Conservation (phyloP, 2,113 vertebrate species). For the Phylloscopus whistleri region DNA sequence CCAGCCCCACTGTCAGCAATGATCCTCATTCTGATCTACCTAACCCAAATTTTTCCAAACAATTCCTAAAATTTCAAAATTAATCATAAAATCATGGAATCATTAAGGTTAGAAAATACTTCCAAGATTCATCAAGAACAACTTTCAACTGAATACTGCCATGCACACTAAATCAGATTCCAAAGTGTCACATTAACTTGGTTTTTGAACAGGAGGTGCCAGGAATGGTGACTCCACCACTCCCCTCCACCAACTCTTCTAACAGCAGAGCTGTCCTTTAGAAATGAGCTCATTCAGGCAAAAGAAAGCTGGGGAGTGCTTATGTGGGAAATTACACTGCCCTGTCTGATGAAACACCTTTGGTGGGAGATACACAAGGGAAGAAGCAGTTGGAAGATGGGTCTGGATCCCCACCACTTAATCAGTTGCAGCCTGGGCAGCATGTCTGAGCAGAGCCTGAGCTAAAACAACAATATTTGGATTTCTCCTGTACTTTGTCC, state of each 20-base stretch:
- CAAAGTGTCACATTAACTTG: neutral
- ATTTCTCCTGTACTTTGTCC: slow-evolving; percentile 56
- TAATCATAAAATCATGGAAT: accelerated
- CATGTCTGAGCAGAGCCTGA: neutral
- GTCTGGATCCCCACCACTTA: neutral
- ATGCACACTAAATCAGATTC: neutral
- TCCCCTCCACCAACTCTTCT: neutral
- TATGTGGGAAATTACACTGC: accelerated
- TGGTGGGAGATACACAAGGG: neutral
- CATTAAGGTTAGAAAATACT: neutral
- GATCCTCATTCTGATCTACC: neutral
- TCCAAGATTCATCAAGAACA: neutral
- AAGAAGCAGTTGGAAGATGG: neutral
- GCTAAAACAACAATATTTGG: slow-evolving; percentile 39
- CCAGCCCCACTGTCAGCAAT: neutral
- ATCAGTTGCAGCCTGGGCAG: neutral
- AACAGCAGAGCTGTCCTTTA: neutral
- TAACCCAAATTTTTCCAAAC: neutral
- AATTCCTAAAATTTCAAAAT: neutral
- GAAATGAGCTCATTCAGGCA: accelerated
- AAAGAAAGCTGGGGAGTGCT: neutral
- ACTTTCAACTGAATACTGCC: neutral
- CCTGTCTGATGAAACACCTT: neutral
- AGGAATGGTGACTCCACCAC: neutral
- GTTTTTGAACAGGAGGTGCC: neutral